Conservation (phyloP, 2,888 invertebrate genomes). For the Lepidocyrtoides sp. region DNA sequence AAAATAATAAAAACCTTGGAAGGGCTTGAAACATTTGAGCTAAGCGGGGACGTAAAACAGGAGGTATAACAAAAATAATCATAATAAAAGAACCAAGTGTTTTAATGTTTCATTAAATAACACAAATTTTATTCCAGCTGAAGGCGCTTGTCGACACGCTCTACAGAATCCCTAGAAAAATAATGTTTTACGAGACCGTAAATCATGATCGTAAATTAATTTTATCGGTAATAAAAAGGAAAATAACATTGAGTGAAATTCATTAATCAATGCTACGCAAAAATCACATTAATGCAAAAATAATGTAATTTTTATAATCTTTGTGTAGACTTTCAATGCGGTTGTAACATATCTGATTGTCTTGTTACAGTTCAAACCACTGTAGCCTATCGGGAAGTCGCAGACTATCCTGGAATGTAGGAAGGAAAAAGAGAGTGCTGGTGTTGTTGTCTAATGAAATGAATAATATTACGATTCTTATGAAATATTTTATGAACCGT, state of each 20-base stretch:
- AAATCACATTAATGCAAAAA: too few species aligned
- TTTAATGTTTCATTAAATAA: too few species aligned
- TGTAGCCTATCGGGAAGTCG: too few species aligned
- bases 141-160: constrained; percentile 1
- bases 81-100: too few species aligned
- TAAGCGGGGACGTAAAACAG: not conserved
- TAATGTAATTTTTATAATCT: too few species aligned
- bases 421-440: too few species aligned
- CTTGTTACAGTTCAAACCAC: constrained; percentile 36
- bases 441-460: too few species aligned
- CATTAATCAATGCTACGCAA: not conserved
- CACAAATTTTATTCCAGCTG: not conserved
- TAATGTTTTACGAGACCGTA: constrained; percentile 31
- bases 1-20: not conserved
- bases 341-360: constrained; percentile 46
- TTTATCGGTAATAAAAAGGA: not conserved
- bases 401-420: too few species aligned
- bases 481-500: too few species aligned
- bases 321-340: not conserved
- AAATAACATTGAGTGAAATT: not conserved
- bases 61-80: not conserved
- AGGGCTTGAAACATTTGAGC: not conserved
- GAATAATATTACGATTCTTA: too few species aligned
- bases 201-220: constrained; percentile 17
- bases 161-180: not conserved